Base-by-base conservation (phyloP, 2,888 invertebrate genomes). In the Cryptocephalus moraei region DNA sequence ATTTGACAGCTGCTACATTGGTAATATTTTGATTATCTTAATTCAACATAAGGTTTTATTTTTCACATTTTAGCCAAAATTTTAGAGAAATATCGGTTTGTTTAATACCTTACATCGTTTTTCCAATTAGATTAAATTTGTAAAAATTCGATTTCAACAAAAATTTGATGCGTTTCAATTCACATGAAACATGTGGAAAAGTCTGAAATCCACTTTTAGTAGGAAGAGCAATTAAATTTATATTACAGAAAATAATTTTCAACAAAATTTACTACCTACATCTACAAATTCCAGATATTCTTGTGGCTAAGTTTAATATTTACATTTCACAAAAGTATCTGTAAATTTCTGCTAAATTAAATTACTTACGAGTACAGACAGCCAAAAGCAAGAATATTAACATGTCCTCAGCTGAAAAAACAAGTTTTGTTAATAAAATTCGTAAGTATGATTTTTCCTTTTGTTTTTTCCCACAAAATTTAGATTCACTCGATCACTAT, bases 321-420 rank as follows among this genome's bases (percentile, higher is more conserved):
- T 10, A 22, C 13, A 34, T 47, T 44, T 44, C 43, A 44, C 40
- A 48, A 44, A 48, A 44, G 36, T 48, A 48, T 41, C 44, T 22
- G 32, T n/a, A 31, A 32, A 31, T 31, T 45, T 31, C 22, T 22
- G 12, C 31, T 1, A 11, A 9, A 11, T 10, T 11, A 31, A 8
- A 10, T 1, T 51, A 60, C 59, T 59, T 55, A 62, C 62, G 40
- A 48, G 56, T 45, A 42, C 50, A 49, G 36, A 55, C 48, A 46
- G 53, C 45, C 41, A 59, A 40, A 39, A 60, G 43, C 50, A 58
- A 44, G 36, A 49, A 40, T 41, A 56, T 47, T 44, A 56, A 49
- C 53, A 60, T 56, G 56, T 57, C 60, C 49, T 52, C 48, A 50
- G 56, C 59, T 58, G 53, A 56, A 61, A 58, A 49, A 48, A 56